Conservation (phyloP, 2,888 invertebrate genomes). For the Rotaria sp. region DNA sequence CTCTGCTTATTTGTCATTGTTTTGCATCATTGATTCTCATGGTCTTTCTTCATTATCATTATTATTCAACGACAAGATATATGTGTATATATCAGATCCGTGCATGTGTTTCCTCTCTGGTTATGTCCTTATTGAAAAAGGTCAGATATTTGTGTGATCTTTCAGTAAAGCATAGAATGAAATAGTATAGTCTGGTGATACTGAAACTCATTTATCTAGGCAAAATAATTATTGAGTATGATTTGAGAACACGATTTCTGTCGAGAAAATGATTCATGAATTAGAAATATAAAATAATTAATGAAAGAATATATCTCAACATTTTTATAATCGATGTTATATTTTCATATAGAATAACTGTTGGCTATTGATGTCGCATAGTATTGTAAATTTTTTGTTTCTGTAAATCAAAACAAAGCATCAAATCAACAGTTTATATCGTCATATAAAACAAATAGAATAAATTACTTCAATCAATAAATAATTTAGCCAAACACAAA, state of each 20-base stretch:
- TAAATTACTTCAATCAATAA: not conserved
- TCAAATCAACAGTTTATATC: too few relatives aligned
- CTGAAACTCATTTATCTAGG: too few relatives aligned
- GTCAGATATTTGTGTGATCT: not conserved
- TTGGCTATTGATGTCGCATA: too few relatives aligned
- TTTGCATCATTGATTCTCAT: not conserved
- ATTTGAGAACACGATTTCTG: not conserved
- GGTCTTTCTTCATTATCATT: not conserved
- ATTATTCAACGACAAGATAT: not conserved
- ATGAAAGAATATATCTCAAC: too few relatives aligned
- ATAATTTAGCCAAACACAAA: not conserved
- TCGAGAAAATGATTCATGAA: not conserved
- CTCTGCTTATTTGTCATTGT: not conserved
- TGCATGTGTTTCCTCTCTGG: not conserved
- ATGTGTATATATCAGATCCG: not conserved
- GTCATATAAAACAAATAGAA: not conserved
- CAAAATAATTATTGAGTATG: too few relatives aligned
- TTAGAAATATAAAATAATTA: too few relatives aligned
- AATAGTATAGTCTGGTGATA: too few relatives aligned
- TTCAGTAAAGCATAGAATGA: not conserved
- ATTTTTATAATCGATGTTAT: too few relatives aligned
- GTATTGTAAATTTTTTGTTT: too few relatives aligned
- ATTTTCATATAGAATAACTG: too few relatives aligned
- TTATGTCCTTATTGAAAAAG: not conserved
- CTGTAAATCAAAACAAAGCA: too few relatives aligned